Evolutionary conservation across 1,140 invertebrate species (phyloP), one percentile per base, ranked within the genome.

Genomic region (Drosophila pallidifrons): DNA sequence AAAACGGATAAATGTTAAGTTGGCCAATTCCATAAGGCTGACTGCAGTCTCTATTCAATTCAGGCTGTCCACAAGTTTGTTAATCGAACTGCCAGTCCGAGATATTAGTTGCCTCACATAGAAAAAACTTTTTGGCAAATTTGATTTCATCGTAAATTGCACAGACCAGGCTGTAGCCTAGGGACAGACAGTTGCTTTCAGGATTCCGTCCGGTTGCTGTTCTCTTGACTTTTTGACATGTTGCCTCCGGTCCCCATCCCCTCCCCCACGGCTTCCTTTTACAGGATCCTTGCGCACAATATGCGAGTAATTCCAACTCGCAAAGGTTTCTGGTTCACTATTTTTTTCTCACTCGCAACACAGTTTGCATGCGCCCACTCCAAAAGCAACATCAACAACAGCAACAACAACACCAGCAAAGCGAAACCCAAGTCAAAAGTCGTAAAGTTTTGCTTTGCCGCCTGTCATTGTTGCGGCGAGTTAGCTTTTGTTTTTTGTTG

Each of bases 141-240:
- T 86, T 86, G 81, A 85, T 86, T 86, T 79, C 82, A 86, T 86
- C 49, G 75, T 68, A 81, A 78, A 72, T 72, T 59, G 60, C 46
- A 58, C 35, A 52, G 64, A 28, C 13, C 15, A 61, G 64, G 47
- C 10, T 25, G 54, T 47, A 38, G 65, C 65, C 71, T 8, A 51
- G 64, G 55, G 64, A 73, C 20, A 68, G 65, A 46, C 64, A 66
- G 61, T 55, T 45, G 38, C 64, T 73, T 73, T 67, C 64, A 46
- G 41, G 20, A 59, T 45, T 28, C 46, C 55, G 28, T 68, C 64
- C 55, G 55, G 70, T 67, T 75, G 59, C 46, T 49, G 66, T 57
- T 5, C 73, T 43, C 70, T 72, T 66, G 69, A 72, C 74, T 72
- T 66, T 60, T 65, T 67, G 75, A 73, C 70, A 73, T 73, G 63